Evolutionary conservation across 1,140 invertebrate genomes (phyloP).

Genomic region (Pollicipes pollicipes): DNA sequence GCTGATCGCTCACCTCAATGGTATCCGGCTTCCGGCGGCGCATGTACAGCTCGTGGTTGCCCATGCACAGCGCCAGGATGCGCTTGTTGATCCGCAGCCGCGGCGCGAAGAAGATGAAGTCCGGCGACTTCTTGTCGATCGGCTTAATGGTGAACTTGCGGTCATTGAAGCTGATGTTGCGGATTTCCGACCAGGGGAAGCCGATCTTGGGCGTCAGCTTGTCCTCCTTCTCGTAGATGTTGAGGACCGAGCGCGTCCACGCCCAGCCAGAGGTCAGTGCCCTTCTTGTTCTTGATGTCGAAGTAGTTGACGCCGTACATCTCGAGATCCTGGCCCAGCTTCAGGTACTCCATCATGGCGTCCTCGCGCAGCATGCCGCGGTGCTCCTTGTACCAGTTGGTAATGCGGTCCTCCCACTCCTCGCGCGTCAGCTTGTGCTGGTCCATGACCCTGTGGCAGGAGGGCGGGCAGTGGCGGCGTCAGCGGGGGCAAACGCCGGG

Average conservation of each 20-base stretch:
- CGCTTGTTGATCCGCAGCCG: conserved; percentile 80
- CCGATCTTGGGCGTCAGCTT: conserved; percentile 72
- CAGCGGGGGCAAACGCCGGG: no score
- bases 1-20: conserved; percentile 18
- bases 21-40: conserved; percentile 35
- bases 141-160: conserved; percentile 94
- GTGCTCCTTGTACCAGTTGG: conserved; percentile 68
- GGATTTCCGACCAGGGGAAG: conserved; percentile 92
- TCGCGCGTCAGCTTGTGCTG: conserved; percentile 96
- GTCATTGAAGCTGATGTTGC: conserved; percentile 95
- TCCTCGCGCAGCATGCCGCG: conserved; percentile 74
- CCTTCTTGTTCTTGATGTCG: conserved; percentile 92
- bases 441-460: conserved; percentile 71
- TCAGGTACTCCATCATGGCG: conserved; percentile 98
- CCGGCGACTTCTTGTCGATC: conserved; percentile 73
- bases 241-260: conserved; percentile 92
- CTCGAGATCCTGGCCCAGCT: conserved; percentile 96
- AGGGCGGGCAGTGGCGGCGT: conserved; percentile 30
- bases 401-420: conserved; percentile 98
- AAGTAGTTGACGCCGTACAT: conserved; percentile 99
- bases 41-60: conserved; percentile 93
- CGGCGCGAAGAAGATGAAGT: conserved; percentile 84
- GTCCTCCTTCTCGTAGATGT: conserved; percentile 96
- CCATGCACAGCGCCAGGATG: conserved; percentile 85
- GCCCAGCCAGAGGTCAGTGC: conserved; percentile 85